Conservation (phyloP, 1,140 invertebrate genomes). For the Eurytemora carolleeae region DNA sequence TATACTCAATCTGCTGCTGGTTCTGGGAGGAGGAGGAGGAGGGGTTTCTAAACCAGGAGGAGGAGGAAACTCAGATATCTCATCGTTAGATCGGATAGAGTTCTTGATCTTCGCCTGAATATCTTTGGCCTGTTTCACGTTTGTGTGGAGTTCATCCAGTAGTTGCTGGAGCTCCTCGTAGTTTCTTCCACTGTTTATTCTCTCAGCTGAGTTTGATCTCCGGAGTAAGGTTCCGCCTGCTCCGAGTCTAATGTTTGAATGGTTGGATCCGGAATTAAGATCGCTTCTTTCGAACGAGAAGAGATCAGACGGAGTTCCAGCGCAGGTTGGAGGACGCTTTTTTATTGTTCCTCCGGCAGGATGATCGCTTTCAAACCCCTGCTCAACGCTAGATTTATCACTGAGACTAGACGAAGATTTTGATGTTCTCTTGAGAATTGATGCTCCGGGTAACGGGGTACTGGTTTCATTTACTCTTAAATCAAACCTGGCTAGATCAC, state of each 20-base stretch:
- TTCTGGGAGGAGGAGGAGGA: neutral
- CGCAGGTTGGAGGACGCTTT: slow-evolving; percentile 45
- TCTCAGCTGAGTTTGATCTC: neutral
- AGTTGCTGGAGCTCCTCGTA: neutral
- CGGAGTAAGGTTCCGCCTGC: neutral
- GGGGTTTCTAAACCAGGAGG: neutral
- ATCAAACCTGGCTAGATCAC: neutral
- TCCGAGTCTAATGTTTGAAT: neutral
- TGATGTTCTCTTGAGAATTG: neutral
- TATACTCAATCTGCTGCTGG: neutral
- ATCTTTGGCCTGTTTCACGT: neutral
- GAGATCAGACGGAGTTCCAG: no score
- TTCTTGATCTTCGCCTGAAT: neutral
- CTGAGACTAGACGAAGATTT: slow-evolving; percentile 22
- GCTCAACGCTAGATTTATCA: slow-evolving; percentile 31
- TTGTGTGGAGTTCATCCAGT: neutral
- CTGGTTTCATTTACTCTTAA: neutral
- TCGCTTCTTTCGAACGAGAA: slow-evolving; percentile 30
- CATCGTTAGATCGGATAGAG: neutral
- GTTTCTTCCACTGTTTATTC: neutral
- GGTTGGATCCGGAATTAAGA: neutral
- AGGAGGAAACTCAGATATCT: neutral
- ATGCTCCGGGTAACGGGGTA: neutral
- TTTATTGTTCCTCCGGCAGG: slow-evolving; percentile 50
- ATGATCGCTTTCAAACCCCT: slow-evolving; percentile 51